Evolutionary conservation across 2,888 invertebrate species (phyloP).

Genomic region (Drosophila atroscutellata): DNA sequence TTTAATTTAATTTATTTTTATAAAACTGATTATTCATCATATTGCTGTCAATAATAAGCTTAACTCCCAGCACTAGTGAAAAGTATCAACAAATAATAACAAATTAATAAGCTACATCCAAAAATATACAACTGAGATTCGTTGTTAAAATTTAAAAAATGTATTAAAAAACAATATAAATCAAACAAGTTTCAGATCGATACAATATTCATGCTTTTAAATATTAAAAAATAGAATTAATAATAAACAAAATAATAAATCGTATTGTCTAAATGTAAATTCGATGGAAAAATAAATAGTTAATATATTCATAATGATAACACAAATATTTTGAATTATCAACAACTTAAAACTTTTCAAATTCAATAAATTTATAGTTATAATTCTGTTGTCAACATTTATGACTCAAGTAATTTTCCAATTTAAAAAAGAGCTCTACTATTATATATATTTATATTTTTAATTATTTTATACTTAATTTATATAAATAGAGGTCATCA

Average conservation of each 20-base stretch:
- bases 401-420: neutral
- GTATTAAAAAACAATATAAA: neutral
- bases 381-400: neutral
- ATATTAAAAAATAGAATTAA: neutral
- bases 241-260: neutral
- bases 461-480: neutral
- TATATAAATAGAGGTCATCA: neutral
- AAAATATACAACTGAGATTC: neutral
- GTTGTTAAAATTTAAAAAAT: neutral
- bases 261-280: neutral
- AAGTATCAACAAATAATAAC: neutral
- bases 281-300: neutral
- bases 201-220: neutral
- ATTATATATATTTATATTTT: neutral
- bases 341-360: neutral
- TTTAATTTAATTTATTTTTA: neutral
- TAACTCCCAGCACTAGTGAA: neutral
- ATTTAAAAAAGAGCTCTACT: neutral
- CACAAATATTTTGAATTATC: neutral
- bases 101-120: neutral
- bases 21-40: neutral
- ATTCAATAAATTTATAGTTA: neutral
- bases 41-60: neutral
- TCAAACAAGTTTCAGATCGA: neutral
- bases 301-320: neutral